Evolutionary conservation across 2,888 invertebrate species (phyloP).

Genomic region (Galerucella calmariensis): DNA sequence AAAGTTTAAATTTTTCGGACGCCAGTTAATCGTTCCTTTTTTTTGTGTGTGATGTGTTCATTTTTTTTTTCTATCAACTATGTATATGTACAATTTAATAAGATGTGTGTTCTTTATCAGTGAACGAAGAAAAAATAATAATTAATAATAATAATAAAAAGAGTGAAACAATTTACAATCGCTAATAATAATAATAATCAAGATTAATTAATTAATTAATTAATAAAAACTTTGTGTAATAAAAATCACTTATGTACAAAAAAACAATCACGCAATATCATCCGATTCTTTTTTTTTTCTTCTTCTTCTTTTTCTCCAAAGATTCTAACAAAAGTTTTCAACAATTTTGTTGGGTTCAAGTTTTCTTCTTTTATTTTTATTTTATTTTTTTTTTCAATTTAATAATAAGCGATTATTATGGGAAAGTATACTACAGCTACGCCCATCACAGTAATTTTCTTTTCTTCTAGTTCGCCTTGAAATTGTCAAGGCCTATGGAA

Average conservation of each 20-base stretch:
- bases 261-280: constrained; percentile 53
- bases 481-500: constrained; percentile 85
- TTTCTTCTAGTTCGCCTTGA: constrained; percentile 68
- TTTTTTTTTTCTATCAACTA: constrained; percentile 39
- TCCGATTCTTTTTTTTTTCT: constrained; percentile 27
- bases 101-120: constrained; percentile 45
- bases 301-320: not conserved
- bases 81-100: constrained; percentile 51
- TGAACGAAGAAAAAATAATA: constrained; percentile 25
- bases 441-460: constrained; percentile 66
- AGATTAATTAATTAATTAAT: constrained; percentile 37
- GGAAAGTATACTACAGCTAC: constrained; percentile 64
- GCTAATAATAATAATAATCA: constrained; percentile 40
- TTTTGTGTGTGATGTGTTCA: constrained; percentile 45
- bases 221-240: constrained; percentile 58
- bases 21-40: not conserved
- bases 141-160: constrained; percentile 32
- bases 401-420: constrained; percentile 61
- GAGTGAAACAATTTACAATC: constrained; percentile 53
- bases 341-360: constrained; percentile 26
- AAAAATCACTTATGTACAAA: constrained; percentile 65
- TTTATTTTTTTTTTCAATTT: constrained; percentile 36
- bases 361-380: constrained; percentile 24
- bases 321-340: constrained; percentile 38
- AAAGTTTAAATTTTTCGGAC: constrained; percentile 11